Evolutionary conservation across 2,797 vertebrate genomes (phyloP).

Genomic region (Lates japonicus): DNA sequence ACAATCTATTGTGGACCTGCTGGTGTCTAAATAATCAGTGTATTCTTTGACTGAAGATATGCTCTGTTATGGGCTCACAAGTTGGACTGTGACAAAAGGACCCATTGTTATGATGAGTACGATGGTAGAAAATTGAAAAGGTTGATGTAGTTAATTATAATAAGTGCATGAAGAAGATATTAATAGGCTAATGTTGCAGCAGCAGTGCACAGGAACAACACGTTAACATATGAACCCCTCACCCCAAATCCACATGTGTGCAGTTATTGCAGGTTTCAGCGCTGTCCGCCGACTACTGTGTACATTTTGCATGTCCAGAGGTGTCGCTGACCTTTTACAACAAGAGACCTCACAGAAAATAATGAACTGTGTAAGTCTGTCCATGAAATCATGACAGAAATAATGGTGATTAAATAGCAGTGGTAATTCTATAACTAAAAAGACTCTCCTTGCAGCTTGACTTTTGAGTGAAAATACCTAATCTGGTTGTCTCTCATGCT

Average conservation of each 20-base stretch:
- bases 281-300: slow-evolving; percentile 11
- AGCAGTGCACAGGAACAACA: slow-evolving; percentile 17
- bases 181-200: slow-evolving; percentile 29
- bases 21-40: not conserved
- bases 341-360: slow-evolving; percentile 63
- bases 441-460: slow-evolving; percentile 14
- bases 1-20: slow-evolving; percentile 21
- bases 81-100: slow-evolving; percentile 11
- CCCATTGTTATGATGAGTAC: slow-evolving; percentile 5
- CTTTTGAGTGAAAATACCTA: slow-evolving; percentile 8
- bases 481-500: not conserved
- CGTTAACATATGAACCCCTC: slow-evolving; percentile 46
- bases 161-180: slow-evolving; percentile 32
- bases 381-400: slow-evolving; percentile 56
- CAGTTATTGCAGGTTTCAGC: slow-evolving; percentile 21
- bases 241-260: slow-evolving; percentile 40
- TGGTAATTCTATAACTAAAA: slow-evolving; percentile 43
- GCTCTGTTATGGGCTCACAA: not conserved
- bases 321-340: slow-evolving; percentile 75
- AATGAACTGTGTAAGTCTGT: slow-evolving; percentile 61
- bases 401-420: slow-evolving; percentile 63
- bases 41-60: slow-evolving; percentile 5
- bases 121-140: not conserved
- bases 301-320: slow-evolving; percentile 56
- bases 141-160: slow-evolving; percentile 39